These are phyloP conservation scores for Apus apus DNA, from an alignment of 2,113 vertebrate genomes.

Conservation along the genomic window DNA sequence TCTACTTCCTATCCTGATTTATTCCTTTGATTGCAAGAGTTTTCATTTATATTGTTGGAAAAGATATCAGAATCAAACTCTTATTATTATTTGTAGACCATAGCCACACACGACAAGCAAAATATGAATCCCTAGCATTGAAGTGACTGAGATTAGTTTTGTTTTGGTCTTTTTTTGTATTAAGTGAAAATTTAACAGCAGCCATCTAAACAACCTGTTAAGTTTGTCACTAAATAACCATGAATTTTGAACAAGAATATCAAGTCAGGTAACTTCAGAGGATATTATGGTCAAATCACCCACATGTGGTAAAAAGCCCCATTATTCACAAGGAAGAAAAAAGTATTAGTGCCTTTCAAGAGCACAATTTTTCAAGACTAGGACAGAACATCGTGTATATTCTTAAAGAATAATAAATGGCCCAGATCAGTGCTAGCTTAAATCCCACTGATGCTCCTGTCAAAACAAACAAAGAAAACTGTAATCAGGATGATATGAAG, in stretches of 20 bases:
- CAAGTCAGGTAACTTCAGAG: not conserved
- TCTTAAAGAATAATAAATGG: not conserved
- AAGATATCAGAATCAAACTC: not conserved
- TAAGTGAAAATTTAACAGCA: not conserved
- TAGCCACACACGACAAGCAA: not conserved
- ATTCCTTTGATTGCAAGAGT: not conserved
- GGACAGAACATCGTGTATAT: not conserved
- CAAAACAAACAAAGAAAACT: not conserved
- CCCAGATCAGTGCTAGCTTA: not conserved
- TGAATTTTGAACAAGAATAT: not conserved
- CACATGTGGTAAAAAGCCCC: not conserved
- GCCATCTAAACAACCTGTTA: not conserved
- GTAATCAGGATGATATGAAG: not conserved
- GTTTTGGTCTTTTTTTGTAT: not conserved
- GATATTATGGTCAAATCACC: not conserved
- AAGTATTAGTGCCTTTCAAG: not conserved
- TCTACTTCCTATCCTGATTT: not conserved
- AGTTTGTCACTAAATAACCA: not conserved
- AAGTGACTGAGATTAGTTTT: not conserved
- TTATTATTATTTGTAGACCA: not conserved
- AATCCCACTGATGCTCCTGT: accelerated
- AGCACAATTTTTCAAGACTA: not conserved
- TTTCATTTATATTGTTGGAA: not conserved
- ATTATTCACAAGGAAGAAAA: not conserved
- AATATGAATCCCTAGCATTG: not conserved